Evolutionary conservation across 2,113 vertebrate species (phyloP).

Genomic region (Monopterus albus): DNA sequence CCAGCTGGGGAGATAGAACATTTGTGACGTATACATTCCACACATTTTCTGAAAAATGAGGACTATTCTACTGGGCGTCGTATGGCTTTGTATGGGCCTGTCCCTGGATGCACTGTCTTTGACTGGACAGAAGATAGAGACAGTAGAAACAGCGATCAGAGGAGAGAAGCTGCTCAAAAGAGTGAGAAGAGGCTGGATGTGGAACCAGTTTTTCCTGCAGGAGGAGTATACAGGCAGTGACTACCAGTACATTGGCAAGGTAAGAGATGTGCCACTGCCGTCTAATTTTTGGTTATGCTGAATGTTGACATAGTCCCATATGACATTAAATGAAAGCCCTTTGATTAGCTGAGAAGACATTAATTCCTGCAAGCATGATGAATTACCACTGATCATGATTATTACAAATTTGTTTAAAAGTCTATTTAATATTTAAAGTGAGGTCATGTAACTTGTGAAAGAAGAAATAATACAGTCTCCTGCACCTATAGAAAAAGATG

Average conservation of each 20-base stretch:
- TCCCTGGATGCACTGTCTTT: slow-evolving; percentile 78
- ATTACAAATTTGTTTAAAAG: neutral
- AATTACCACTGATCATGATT: slow-evolving; percentile 1
- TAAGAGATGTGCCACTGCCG: slow-evolving; percentile 67
- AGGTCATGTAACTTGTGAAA: no score
- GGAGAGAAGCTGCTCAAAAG: slow-evolving; percentile 80
- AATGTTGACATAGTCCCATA: neutral
- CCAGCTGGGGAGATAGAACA: slow-evolving; percentile 66
- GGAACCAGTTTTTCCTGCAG: slow-evolving; percentile 97
- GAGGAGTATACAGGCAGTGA: slow-evolving; percentile 95
- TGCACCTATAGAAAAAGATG: no score
- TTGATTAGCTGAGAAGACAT: slow-evolving; percentile 10
- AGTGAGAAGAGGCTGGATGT: slow-evolving; percentile 95
- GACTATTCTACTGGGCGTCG: slow-evolving; percentile 83
- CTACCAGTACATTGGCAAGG: slow-evolving; percentile 96
- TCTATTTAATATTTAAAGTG: neutral
- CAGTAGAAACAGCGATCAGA: neutral
- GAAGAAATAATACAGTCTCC: no score
- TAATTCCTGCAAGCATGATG: slow-evolving; percentile 1
- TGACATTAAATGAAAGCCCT: neutral
- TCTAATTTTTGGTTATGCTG: neutral
- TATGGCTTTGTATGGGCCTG: slow-evolving; percentile 85
- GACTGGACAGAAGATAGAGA: slow-evolving; percentile 26
- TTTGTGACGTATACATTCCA: slow-evolving; percentile 20
- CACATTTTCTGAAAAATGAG: slow-evolving; percentile 80